Percentiles rank a stretch among this genome's conserved stretches.
phyloP scores from a whole-genome alignment of 1,140 invertebrate species.

The Anastrepha obliqua region DNA sequence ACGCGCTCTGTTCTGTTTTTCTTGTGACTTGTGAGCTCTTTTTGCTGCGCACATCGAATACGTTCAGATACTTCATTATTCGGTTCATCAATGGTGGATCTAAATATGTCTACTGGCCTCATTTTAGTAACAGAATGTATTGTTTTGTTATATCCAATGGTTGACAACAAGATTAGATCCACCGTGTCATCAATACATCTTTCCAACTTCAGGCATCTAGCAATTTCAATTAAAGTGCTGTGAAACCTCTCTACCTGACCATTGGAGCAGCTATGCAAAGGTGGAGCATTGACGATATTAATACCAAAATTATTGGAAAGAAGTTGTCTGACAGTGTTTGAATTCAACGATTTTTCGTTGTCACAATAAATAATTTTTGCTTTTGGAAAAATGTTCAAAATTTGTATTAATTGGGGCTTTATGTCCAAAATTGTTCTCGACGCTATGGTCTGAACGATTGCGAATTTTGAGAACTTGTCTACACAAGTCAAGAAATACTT shows the following conservation, averaged over 20 bases:
- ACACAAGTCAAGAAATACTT: not conserved
- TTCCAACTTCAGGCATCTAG: not conserved
- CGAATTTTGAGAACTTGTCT: not conserved
- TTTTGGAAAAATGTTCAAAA: constrained; percentile 1
- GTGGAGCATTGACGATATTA: not conserved
- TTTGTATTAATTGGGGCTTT: constrained; percentile 1
- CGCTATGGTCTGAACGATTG: not conserved
- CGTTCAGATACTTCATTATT: not conserved
- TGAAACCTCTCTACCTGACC: not conserved
- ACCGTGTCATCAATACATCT: not conserved
- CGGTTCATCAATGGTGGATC: not conserved
- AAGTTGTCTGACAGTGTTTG: not conserved
- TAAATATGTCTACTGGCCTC: too few species aligned
- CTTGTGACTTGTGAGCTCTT: too few species aligned
- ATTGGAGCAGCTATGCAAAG: constrained; percentile 5
- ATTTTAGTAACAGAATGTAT: not conserved
- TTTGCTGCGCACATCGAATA: too few species aligned
- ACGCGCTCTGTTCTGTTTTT: too few species aligned
- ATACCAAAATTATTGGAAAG: not conserved
- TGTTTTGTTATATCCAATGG: not conserved
- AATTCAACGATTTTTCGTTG: not conserved
- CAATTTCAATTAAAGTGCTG: not conserved
- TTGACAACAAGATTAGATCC: not conserved
- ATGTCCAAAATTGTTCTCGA: constrained; percentile 6
- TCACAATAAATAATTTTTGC: constrained; percentile 1